A percentile compares a stretch with the other conserved stretches of the same genome.
Evolutionary conservation across 1,140 invertebrate genomes (phyloP).

Genomic region (Drosophila prosaltans): DNA sequence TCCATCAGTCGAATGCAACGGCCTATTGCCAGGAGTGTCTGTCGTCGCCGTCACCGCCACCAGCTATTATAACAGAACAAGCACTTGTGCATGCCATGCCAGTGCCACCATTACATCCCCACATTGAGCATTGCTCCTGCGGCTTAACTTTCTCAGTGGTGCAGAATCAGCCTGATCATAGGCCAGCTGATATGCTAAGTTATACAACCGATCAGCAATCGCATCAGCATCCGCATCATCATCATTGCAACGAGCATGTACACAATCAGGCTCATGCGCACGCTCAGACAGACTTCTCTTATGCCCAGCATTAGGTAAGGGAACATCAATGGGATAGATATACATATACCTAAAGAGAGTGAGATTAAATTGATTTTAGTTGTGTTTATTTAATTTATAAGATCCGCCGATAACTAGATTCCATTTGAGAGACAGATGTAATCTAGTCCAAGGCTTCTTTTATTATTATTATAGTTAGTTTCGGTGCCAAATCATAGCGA

Average conservation of each 20-base stretch:
- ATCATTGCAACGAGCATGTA: slow-evolving; percentile 41
- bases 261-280: slow-evolving; percentile 58
- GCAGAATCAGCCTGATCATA: slow-evolving; percentile 31
- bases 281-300: slow-evolving; percentile 70
- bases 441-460: slow-evolving; percentile 14
- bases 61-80: slow-evolving; percentile 74
- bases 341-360: slow-evolving; percentile 44
- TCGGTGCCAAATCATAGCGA: slow-evolving; percentile 66
- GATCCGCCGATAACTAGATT: slow-evolving; percentile 7
- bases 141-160: slow-evolving; percentile 71
- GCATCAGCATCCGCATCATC: slow-evolving; percentile 51
- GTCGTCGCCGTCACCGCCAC: slow-evolving; percentile 69
- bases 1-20: slow-evolving; percentile 20
- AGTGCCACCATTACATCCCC: slow-evolving; percentile 36
- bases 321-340: neutral
- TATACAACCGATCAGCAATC: slow-evolving; percentile 36
- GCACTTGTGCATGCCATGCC: slow-evolving; percentile 67
- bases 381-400: slow-evolving; percentile 46
- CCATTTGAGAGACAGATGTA: slow-evolving; percentile 2
- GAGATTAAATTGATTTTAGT: slow-evolving; percentile 49
- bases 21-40: slow-evolving; percentile 72
- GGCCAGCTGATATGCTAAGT: slow-evolving; percentile 30
- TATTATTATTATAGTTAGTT: slow-evolving; percentile 44
- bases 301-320: slow-evolving; percentile 45
- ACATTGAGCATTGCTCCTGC: slow-evolving; percentile 77